phyloP scores from a whole-genome alignment of 2,888 invertebrate genomes.

The Miltochrista miniata region DNA sequence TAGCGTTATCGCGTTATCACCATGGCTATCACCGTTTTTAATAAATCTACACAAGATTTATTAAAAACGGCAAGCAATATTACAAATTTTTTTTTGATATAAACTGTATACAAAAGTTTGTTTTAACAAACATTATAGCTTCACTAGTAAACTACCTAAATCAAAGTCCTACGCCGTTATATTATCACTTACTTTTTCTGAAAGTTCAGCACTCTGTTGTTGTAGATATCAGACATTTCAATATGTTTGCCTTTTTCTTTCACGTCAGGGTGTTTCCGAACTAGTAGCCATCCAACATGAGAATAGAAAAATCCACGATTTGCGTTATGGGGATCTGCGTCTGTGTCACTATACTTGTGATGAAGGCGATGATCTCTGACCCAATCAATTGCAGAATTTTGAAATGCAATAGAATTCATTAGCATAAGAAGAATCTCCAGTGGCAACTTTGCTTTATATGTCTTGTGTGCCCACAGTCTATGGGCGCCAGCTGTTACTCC shows the following conservation, averaged over 20 bases:
- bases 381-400: conserved; percentile 84
- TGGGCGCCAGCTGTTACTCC: conserved; percentile 56
- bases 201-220: neutral
- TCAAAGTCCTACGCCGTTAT: no score
- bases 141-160: no score
- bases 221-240: conserved; percentile 86
- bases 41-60: no score
- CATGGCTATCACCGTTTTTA: no score
- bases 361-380: conserved; percentile 86
- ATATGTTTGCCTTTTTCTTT: conserved; percentile 86
- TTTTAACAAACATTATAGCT: no score
- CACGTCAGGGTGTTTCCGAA: conserved; percentile 89
- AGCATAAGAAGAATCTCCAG: conserved; percentile 51
- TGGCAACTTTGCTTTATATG: conserved; percentile 53
- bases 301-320: conserved; percentile 92
- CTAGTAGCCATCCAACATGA: conserved; percentile 93
- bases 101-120: no score
- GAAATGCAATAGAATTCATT: conserved; percentile 50
- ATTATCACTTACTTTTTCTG: neutral
- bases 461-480: conserved; percentile 51
- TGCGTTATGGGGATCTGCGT: conserved; percentile 87
- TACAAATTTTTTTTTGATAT: no score
- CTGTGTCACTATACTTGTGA: conserved; percentile 85
- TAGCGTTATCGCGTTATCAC: no score
- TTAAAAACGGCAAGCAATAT: no score